Evolutionary conservation across 2,113 vertebrate species (phyloP).

Genomic region (Proteles cristata): DNA sequence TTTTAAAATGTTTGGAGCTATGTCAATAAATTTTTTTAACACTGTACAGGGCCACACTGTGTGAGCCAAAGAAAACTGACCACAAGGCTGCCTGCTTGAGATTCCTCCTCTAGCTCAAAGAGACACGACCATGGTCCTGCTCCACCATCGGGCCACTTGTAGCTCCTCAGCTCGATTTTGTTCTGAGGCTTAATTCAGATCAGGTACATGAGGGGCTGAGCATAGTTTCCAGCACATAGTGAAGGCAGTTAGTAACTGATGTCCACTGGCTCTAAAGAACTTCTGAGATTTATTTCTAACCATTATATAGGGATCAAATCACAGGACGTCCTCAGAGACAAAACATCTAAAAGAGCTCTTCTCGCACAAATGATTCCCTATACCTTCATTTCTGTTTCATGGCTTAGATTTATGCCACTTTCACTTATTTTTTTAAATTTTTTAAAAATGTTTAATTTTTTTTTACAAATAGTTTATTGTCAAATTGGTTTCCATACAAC

Average conservation of each 20-base stretch:
- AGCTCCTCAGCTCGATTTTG: background rate
- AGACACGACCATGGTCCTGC: background rate
- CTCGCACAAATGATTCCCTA: background rate
- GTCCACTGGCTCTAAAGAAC: background rate
- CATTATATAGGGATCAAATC: background rate
- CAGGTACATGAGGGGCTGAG: background rate
- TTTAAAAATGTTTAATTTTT: too few species aligned
- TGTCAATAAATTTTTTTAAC: background rate
- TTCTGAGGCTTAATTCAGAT: slow-evolving; percentile 4
- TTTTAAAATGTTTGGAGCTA: background rate
- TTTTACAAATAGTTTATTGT: too few species aligned
- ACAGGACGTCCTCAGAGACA: background rate
- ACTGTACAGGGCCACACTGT: background rate
- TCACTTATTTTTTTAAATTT: background rate
- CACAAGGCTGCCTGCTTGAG: background rate
- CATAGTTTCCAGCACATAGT: background rate
- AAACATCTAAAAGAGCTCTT: background rate
- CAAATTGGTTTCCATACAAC: too few species aligned
- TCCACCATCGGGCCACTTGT: background rate
- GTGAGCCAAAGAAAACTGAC: background rate
- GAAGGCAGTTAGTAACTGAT: background rate
- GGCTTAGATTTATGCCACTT: background rate
- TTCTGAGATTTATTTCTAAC: slow-evolving; percentile 19
- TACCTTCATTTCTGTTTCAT: background rate
- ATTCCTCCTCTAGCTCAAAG: background rate